Evolutionary conservation across 2,888 invertebrate species (phyloP).

Genomic region (Stramonita haemastoma): DNA sequence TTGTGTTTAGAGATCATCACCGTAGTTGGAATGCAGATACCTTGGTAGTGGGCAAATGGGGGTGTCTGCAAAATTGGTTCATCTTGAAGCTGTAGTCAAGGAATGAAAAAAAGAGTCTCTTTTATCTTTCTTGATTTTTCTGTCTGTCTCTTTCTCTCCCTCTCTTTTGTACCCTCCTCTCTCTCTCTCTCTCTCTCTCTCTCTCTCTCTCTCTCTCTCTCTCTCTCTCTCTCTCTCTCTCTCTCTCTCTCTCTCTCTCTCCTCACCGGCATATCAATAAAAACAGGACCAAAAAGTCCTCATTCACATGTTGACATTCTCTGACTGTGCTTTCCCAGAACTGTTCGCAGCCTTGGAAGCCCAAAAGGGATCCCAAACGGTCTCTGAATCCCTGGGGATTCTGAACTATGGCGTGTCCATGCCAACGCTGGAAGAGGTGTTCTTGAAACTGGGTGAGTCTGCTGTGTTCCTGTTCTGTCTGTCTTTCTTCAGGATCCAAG

Average conservation of each 20-base stretch:
- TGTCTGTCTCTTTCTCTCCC: too few species aligned
- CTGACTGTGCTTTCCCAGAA: constrained; percentile 47
- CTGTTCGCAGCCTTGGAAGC: constrained; percentile 57
- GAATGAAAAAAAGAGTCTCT: too few species aligned
- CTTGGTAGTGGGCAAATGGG: too few species aligned
- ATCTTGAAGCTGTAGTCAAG: too few species aligned
- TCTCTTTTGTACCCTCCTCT: too few species aligned
- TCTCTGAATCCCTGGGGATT: constrained; percentile 83
- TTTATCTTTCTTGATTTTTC: too few species aligned
- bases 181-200: neutral
- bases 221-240: neutral
- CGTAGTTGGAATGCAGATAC: too few species aligned
- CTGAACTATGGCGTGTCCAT: constrained; percentile 92
- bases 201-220: neutral
- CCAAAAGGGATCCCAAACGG: constrained; percentile 40
- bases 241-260: neutral
- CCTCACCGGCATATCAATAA: neutral
- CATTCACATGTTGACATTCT: neutral
- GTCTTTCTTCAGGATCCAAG: too few species aligned
- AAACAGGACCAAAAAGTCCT: neutral
- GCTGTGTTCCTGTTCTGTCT: too few species aligned
- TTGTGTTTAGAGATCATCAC: too few species aligned
- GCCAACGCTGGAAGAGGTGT: constrained; percentile 90
- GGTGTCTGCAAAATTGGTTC: too few species aligned
- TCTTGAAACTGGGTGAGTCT: constrained; percentile 86